Conservation (phyloP, 2,113 vertebrate genomes). For the Xyliphius kryptos region DNA sequence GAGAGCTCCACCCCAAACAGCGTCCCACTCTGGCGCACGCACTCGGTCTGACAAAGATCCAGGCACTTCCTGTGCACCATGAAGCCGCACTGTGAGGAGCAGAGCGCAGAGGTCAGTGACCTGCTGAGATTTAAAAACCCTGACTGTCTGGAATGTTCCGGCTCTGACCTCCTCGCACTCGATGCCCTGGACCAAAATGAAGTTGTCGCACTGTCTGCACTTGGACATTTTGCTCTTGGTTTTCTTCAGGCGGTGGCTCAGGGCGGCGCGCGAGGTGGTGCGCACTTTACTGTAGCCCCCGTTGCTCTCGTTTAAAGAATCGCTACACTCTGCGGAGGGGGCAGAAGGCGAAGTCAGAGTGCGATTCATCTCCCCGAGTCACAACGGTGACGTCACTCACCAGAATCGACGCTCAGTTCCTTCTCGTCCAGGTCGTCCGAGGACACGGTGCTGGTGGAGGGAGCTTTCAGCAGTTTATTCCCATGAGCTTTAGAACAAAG, state of each 20-base stretch:
- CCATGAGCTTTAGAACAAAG: conserved; percentile 50
- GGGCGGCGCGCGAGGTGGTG: conserved; percentile 66
- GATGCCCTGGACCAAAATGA: conserved; percentile 77
- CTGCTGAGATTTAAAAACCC: too few species aligned
- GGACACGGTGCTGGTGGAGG: conserved; percentile 71
- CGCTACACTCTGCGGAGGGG: conserved; percentile 59
- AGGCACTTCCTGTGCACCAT: conserved; percentile 88
- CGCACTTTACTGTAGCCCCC: conserved; percentile 55
- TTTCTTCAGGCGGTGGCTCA: conserved; percentile 76
- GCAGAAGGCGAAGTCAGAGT: too few species aligned
- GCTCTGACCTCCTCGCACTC: conserved; percentile 86
- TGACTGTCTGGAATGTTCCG: too few species aligned
- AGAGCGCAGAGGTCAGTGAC: neutral
- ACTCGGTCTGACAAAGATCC: conserved; percentile 76
- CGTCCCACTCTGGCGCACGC: conserved; percentile 67
- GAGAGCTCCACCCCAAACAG: conserved; percentile 78
- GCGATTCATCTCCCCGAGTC: too few species aligned
- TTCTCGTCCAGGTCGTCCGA: conserved; percentile 82
- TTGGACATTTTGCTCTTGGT: conserved; percentile 79
- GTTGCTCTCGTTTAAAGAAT: conserved; percentile 58
- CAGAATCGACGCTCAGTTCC: conserved; percentile 63
- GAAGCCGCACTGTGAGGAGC: conserved; percentile 69
- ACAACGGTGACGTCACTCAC: conserved; percentile 47
- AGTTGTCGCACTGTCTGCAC: conserved; percentile 86
- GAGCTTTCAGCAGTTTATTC: conserved; percentile 61